These are phyloP conservation scores for Spatulosminthurus flaviceps DNA, from an alignment of 2,888 invertebrate species.

Conservation along the genomic window DNA sequence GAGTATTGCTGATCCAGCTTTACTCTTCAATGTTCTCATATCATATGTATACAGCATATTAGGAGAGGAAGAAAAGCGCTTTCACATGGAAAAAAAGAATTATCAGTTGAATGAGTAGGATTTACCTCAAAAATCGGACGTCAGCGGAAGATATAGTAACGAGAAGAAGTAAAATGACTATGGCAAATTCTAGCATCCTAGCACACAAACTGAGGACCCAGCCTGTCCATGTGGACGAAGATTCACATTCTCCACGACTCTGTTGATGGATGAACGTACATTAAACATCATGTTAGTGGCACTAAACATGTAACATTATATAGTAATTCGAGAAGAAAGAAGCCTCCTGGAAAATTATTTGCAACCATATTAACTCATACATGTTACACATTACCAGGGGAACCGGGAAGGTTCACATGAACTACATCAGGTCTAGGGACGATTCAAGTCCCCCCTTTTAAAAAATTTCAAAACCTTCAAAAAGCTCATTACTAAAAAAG, in stretches of 20 bases:
- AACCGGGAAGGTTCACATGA: slow-evolving; percentile 9
- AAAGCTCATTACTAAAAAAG: too few relatives aligned
- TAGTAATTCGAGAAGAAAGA: too few relatives aligned
- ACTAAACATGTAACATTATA: too few relatives aligned
- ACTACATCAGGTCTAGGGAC: background rate
- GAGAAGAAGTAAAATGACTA: slow-evolving; percentile 64
- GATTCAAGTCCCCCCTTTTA: background rate
- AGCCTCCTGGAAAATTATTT: background rate
- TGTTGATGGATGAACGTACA: slow-evolving; percentile 29
- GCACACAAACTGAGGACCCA: slow-evolving; percentile 64
- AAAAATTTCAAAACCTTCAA: too few relatives aligned
- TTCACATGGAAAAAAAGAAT: background rate
- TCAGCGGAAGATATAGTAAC: slow-evolving; percentile 64
- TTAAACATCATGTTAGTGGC: too few relatives aligned
- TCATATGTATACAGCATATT: background rate
- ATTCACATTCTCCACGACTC: slow-evolving; percentile 64
- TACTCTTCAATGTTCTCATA: background rate
- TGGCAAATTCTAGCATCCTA: slow-evolving; percentile 64
- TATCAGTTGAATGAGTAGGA: slow-evolving; percentile 36
- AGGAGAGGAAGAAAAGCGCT: background rate
- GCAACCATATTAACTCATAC: background rate
- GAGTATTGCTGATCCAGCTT: slow-evolving; percentile 35
- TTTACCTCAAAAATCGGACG: slow-evolving; percentile 64
- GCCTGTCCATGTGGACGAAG: slow-evolving; percentile 63
- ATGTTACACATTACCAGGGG: slow-evolving; percentile 32